Evolutionary conservation across 1,140 invertebrate genomes (phyloP).

Genomic region (Rhyzopertha dominica): DNA sequence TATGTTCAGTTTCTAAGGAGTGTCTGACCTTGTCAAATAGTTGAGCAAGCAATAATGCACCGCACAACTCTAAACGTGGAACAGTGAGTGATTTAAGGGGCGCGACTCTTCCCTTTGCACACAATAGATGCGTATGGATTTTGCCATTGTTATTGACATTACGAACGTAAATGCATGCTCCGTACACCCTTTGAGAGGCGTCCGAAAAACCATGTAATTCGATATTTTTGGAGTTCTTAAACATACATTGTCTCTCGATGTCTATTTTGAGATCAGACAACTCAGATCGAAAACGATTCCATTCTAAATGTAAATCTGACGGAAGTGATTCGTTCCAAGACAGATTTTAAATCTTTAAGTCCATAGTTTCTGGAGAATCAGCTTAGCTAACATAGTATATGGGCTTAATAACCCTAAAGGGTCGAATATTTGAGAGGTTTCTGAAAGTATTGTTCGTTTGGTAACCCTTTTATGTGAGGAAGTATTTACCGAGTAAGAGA

Average conservation of each 20-base stretch:
- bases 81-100: no score
- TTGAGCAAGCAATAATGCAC: no score
- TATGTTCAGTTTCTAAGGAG: no score
- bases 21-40: no score
- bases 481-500: constrained; percentile 30
- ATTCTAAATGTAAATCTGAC: constrained; percentile 13
- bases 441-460: constrained; percentile 42
- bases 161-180: constrained; percentile 29
- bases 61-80: no score
- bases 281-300: constrained; percentile 21
- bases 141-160: constrained; percentile 6
- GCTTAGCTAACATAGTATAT: constrained; percentile 41
- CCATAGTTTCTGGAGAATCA: constrained; percentile 47
- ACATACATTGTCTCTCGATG: constrained; percentile 19
- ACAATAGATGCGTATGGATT: constrained; percentile 14
- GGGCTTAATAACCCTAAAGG: constrained; percentile 46
- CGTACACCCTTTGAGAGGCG: constrained; percentile 32
- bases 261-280: constrained; percentile 9
- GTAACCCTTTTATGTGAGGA: constrained; percentile 24
- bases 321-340: constrained; percentile 46
- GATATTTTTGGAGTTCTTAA: constrained; percentile 15
- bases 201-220: constrained; percentile 36
- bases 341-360: constrained; percentile 25
- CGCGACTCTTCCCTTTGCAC: no score
- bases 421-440: constrained; percentile 43